phyloP scores from a whole-genome alignment of 23 tunicate genomes.

The Corella eumyota region DNA sequence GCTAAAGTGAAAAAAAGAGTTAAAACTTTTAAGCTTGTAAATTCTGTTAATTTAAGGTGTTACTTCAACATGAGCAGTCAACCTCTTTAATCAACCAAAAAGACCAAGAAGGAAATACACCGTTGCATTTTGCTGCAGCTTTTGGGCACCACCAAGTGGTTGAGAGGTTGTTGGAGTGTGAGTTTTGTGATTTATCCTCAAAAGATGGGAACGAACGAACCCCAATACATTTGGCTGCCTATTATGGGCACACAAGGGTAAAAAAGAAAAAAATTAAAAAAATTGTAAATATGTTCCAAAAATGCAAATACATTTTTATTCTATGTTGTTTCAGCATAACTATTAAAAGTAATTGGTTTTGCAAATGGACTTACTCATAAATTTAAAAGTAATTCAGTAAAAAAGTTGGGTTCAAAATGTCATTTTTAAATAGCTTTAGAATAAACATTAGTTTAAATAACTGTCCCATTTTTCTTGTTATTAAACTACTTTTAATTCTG shows the following conservation, averaged over 20 bases:
- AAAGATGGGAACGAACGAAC: slow-evolving; percentile 8
- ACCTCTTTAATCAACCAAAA: slow-evolving; percentile 2
- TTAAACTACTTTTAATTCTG: too few species aligned
- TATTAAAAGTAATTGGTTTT: too few species aligned
- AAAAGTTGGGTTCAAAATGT: too few species aligned
- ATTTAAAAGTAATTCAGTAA: too few species aligned
- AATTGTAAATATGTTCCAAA: not conserved
- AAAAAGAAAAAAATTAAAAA: not conserved
- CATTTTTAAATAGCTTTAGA: too few species aligned
- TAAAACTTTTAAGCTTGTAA: not conserved
- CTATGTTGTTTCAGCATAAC: too few species aligned
- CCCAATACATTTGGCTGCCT: slow-evolving; percentile 20
- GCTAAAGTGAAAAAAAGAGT: not conserved
- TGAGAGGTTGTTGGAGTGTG: not conserved
- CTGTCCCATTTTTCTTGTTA: too few species aligned
- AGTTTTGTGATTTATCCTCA: not conserved
- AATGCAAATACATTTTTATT: not conserved
- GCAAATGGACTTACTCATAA: too few species aligned
- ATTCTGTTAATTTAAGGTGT: slow-evolving; percentile 1
- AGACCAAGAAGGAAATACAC: slow-evolving; percentile 21
- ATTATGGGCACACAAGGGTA: slow-evolving; percentile 6
- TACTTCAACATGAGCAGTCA: not conserved
- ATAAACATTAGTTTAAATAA: too few species aligned
- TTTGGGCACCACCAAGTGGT: slow-evolving; percentile 12
- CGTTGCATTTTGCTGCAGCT: slow-evolving; percentile 29